These are phyloP conservation scores for Corythoichthys haematopterus DNA, from an alignment of 2,113 vertebrate genomes.

Conservation along the genomic window DNA sequence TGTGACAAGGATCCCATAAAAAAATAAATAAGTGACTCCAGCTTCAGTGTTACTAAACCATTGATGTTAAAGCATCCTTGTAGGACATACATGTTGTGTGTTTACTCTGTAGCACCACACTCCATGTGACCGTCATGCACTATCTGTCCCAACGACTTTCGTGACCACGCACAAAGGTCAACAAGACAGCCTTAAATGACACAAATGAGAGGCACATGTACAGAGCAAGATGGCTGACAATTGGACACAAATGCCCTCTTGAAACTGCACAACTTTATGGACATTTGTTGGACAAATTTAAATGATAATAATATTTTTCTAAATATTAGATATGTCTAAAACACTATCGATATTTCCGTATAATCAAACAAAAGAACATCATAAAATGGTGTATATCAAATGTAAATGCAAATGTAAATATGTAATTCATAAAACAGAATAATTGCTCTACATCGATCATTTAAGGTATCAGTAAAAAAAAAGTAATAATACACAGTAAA, in stretches of 20 bases:
- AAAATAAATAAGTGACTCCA: constrained; percentile 16
- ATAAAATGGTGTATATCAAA: not conserved
- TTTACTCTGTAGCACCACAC: constrained; percentile 20
- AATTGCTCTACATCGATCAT: too few relatives aligned
- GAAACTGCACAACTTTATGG: not conserved
- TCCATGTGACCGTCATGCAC: too few relatives aligned
- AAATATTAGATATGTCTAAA: too few relatives aligned
- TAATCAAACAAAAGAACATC: not conserved
- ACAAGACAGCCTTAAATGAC: constrained; percentile 17
- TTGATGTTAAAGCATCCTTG: constrained; percentile 1
- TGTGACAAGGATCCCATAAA: constrained; percentile 27
- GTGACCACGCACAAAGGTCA: constrained; percentile 37
- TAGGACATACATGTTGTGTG: constrained; percentile 7
- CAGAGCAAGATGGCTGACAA: not conserved
- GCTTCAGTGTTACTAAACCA: constrained; percentile 16
- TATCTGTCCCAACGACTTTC: not conserved
- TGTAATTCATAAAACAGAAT: not conserved
- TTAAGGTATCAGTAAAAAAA: too few relatives aligned
- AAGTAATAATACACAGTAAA: too few relatives aligned
- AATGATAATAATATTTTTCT: not conserved
- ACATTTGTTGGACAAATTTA: not conserved
- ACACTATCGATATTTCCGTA: too few relatives aligned
- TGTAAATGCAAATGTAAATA: not conserved
- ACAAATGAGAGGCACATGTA: constrained; percentile 1
- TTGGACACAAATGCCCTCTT: not conserved